Percentiles rank a stretch among this genome's conserved stretches.
These are phyloP conservation scores for Drosophila pseudotakahashii DNA, from an alignment of 2,888 invertebrate species.

Conservation along the genomic window DNA sequence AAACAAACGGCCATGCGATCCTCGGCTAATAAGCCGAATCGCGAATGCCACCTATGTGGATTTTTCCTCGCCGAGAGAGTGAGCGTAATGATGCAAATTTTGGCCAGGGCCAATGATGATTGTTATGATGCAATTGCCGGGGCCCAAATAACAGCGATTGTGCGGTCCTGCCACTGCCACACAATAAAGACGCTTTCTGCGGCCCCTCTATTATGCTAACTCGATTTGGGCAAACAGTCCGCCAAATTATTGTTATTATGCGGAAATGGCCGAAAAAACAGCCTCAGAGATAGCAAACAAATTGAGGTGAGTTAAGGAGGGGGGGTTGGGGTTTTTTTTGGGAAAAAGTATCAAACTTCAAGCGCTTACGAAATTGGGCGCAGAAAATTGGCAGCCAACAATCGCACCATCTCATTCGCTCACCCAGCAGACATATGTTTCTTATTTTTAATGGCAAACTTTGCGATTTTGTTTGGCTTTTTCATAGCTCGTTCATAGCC, in stretches of 20 bases:
- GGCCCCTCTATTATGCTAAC: conserved; percentile 72
- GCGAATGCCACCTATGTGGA: conserved; percentile 47
- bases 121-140: conserved; percentile 40
- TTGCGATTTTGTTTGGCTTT: conserved; percentile 34
- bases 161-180: conserved; percentile 40
- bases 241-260: conserved; percentile 78
- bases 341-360: conserved; percentile 17
- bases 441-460: conserved; percentile 63
- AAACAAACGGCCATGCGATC: conserved; percentile 47
- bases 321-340: background rate
- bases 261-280: conserved; percentile 53
- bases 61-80: conserved; percentile 8
- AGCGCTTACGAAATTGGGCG: conserved; percentile 60
- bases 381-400: conserved; percentile 55
- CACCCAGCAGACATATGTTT: conserved; percentile 49
- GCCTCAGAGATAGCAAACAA: conserved; percentile 29
- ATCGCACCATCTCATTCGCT: conserved; percentile 18
- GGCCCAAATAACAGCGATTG: conserved; percentile 31
- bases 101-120: conserved; percentile 55
- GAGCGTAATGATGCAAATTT: conserved; percentile 75
- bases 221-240: conserved; percentile 78
- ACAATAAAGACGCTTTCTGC: conserved; percentile 48
- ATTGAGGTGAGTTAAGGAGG: background rate
- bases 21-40: conserved; percentile 59
- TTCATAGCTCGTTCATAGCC: conserved; percentile 66